These are phyloP conservation scores for Trinorchestia longiramus DNA, from an alignment of 1,140 invertebrate genomes.

Conservation along the genomic window DNA sequence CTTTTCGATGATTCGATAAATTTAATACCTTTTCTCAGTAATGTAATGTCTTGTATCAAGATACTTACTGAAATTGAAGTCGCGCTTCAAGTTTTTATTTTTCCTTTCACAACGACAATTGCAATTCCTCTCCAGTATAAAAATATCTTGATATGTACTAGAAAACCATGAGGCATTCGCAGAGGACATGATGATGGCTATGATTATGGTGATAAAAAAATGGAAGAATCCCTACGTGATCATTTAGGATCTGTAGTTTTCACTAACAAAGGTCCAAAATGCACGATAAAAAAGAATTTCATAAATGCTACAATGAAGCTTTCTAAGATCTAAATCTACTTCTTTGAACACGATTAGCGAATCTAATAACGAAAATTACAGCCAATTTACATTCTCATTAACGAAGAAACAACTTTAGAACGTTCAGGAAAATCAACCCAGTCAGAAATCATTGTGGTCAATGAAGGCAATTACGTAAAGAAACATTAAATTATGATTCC, in stretches of 20 bases:
- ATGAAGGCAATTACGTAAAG: not conserved
- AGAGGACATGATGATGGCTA: not conserved
- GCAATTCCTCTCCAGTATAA: too few relatives aligned
- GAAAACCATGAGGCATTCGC: not conserved
- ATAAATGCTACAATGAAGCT: not conserved
- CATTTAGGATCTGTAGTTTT: not conserved
- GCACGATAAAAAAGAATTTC: not conserved
- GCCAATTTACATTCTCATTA: not conserved
- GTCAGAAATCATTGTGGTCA: not conserved
- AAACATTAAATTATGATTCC: not conserved
- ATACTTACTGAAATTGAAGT: too few relatives aligned
- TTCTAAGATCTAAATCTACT: not conserved
- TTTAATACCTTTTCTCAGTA: not conserved
- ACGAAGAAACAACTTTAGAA: not conserved
- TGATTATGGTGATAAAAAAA: not conserved
- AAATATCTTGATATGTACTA: too few relatives aligned
- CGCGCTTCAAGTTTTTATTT: too few relatives aligned
- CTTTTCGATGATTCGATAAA: too few relatives aligned
- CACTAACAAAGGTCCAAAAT: not conserved
- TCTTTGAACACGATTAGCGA: not conserved
- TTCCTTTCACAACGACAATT: too few relatives aligned
- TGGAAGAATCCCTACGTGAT: not conserved
- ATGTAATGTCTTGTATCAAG: not conserved
- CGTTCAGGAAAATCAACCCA: not conserved
- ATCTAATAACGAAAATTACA: not conserved